A percentile compares a stretch with the other conserved stretches of the same genome.
Conservation (phyloP, 2,797 vertebrate species). For the Bradypodion pumilum region DNA sequence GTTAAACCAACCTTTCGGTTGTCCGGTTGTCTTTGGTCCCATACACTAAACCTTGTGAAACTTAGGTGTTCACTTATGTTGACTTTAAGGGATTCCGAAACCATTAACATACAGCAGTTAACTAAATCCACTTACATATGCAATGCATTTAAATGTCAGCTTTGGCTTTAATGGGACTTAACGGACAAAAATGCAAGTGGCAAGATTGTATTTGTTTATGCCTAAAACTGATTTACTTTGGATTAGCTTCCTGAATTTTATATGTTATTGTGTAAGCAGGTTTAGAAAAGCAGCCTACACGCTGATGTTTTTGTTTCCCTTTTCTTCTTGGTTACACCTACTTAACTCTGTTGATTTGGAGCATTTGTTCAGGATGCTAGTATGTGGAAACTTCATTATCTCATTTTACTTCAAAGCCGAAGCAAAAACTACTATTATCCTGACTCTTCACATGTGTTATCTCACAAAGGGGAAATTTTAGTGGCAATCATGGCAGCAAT, state of each 20-base stretch:
- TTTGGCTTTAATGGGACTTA: conserved; percentile 22
- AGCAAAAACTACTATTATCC: conserved; percentile 6
- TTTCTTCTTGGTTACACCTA: conserved; percentile 5
- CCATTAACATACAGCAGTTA: conserved; percentile 21
- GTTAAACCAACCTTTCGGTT: too few relatives aligned
- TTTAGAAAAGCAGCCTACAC: conserved; percentile 1
- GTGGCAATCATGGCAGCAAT: not conserved
- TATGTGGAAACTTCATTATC: conserved; percentile 13
- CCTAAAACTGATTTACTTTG: conserved; percentile 33
- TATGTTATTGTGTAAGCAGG: conserved; percentile 19
- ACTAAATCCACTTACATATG: conserved; percentile 15
- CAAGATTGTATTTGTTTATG: conserved; percentile 14
- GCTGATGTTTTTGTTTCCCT: conserved; percentile 10
- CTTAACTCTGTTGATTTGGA: conserved; percentile 20
- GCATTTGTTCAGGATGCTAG: not conserved
- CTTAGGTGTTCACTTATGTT: conserved; percentile 13
- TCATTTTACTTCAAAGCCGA: not conserved
- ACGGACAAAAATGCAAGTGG: conserved; percentile 27
- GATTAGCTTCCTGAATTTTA: conserved; percentile 35
- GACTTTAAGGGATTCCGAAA: conserved; percentile 6
- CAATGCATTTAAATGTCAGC: conserved; percentile 27
- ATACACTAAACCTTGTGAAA: conserved; percentile 25
- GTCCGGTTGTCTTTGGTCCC: too few relatives aligned
- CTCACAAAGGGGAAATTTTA: not conserved
- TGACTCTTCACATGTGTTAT: not conserved